phyloP scores from a whole-genome alignment of 2,888 invertebrate genomes.

The Blastobasis lacticolella region DNA sequence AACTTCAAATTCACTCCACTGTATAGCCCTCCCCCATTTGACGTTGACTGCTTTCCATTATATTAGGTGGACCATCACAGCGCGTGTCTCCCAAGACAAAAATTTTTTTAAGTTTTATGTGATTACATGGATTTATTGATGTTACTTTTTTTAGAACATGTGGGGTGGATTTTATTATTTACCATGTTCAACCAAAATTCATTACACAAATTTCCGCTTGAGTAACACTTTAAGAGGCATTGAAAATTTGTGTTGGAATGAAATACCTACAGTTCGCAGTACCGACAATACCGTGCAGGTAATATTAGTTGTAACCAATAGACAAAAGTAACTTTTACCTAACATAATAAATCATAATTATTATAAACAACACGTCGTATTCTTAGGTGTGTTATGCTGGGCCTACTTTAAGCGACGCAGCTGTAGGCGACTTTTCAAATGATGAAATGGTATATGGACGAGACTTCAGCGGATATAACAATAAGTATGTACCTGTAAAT shows the following conservation, averaged over 20 bases:
- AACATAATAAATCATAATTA: neutral
- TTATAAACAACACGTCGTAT: neutral
- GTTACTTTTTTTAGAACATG: constrained; percentile 7
- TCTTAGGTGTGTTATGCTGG: constrained; percentile 35
- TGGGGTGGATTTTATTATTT: constrained; percentile 42
- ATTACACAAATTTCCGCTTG: constrained; percentile 24
- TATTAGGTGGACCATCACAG: too few relatives aligned
- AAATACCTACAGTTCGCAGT: constrained; percentile 35
- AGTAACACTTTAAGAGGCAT: constrained; percentile 78
- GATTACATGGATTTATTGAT: too few relatives aligned
- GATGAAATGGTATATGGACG: constrained; percentile 25
- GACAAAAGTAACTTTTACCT: too few relatives aligned
- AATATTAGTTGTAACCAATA: neutral
- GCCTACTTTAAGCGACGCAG: constrained; percentile 28
- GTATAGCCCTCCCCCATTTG: too few relatives aligned
- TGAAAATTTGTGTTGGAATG: constrained; percentile 81
- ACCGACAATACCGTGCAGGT: constrained; percentile 31
- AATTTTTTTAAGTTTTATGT: too few relatives aligned
- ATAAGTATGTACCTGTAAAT: constrained; percentile 22
- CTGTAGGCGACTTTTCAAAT: constrained; percentile 10
- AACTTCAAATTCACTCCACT: too few relatives aligned
- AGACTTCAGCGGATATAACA: constrained; percentile 41
- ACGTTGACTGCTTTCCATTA: too few relatives aligned
- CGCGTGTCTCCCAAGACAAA: too few relatives aligned
- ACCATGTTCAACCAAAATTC: constrained; percentile 10